These are phyloP conservation scores for Alauda arvensis DNA, from an alignment of 2,797 vertebrate genomes.

Conservation along the genomic window DNA sequence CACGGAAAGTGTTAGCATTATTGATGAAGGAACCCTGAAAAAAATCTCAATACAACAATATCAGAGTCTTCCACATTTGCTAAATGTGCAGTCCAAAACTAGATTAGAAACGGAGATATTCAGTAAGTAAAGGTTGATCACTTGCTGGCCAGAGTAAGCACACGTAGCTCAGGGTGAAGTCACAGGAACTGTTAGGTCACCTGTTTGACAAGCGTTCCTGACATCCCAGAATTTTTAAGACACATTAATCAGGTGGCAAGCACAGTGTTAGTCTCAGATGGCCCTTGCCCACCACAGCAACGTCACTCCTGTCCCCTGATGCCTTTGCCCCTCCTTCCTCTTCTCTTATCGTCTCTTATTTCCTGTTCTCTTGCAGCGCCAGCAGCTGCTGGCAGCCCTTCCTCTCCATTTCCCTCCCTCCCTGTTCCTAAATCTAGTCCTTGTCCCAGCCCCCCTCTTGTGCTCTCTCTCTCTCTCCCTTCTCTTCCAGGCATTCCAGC, in stretches of 20 bases:
- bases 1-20: not conserved
- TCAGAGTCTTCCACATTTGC: not conserved
- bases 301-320: not conserved
- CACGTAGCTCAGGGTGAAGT: slow-evolving; percentile 39
- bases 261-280: not conserved
- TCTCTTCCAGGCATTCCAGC: not conserved
- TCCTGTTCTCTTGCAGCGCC: not conserved
- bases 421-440: not conserved
- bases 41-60: not conserved
- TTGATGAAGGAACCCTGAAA: not conserved
- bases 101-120: not conserved
- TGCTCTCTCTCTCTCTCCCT: not conserved
- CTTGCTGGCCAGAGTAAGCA: not conserved
- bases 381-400: not conserved
- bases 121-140: not conserved
- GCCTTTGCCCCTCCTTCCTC: not conserved
- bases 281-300: not conserved
- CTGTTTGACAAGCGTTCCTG: slow-evolving; percentile 25
- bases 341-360: not conserved
- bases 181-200: slow-evolving; percentile 32
- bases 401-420: not conserved
- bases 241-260: not conserved
- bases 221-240: slow-evolving; percentile 56
- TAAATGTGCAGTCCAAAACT: not conserved
- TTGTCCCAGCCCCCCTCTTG: not conserved